Conservation (phyloP, 1,140 invertebrate species). For the Colletes latitarsis region DNA sequence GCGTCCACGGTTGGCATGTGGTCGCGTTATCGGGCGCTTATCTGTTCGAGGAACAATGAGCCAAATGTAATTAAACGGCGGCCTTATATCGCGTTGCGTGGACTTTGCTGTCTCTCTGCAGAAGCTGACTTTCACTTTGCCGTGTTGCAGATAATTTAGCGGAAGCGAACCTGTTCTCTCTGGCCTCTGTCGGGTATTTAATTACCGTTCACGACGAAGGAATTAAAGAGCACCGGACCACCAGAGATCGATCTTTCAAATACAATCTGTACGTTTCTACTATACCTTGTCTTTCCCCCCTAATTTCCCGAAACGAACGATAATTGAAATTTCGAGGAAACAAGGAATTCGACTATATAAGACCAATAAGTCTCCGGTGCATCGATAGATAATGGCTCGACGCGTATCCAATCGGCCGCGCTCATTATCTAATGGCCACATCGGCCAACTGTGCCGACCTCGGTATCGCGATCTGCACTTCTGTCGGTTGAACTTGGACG, state of each 20-base stretch:
- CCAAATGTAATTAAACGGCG: slow-evolving; percentile 29
- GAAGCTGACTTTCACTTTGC: slow-evolving; percentile 24
- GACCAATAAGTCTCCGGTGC: slow-evolving; percentile 32
- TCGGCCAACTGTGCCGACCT: slow-evolving; percentile 64
- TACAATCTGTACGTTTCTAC: no score
- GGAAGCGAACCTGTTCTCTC: background rate
- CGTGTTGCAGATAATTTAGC: slow-evolving; percentile 6
- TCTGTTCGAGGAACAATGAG: slow-evolving; percentile 29
- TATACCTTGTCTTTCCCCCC: no score
- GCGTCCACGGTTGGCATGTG: background rate
- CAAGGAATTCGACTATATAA: background rate
- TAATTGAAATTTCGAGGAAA: background rate
- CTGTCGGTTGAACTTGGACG: background rate
- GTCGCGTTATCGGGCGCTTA: slow-evolving; percentile 6
- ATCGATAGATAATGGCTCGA: slow-evolving; percentile 55
- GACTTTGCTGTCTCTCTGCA: background rate
- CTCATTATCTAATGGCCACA: slow-evolving; percentile 71
- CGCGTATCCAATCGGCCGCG: slow-evolving; percentile 66
- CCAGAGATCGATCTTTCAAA: no score
- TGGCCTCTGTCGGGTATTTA: background rate
- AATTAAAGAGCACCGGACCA: background rate
- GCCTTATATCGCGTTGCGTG: slow-evolving; percentile 16
- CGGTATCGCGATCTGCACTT: slow-evolving; percentile 55
- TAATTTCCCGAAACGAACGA: no score
- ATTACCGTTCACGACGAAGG: background rate